Conservation (phyloP, 2,797 vertebrate genomes). For the Scomberomorus guttatus region DNA sequence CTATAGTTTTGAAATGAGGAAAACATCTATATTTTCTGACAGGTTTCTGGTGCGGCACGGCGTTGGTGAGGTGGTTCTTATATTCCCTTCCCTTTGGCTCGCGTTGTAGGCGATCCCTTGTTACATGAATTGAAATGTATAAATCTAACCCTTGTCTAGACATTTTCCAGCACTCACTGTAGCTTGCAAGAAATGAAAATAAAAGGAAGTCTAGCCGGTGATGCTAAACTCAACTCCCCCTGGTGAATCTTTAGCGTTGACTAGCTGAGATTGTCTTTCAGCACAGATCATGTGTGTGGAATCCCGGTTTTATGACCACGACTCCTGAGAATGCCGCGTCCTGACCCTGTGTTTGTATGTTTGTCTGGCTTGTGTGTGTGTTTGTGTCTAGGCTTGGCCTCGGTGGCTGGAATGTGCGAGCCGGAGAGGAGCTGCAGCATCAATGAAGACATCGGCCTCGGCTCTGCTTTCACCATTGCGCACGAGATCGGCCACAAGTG, state of each 20-base stretch:
- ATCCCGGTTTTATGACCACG: conserved; percentile 87
- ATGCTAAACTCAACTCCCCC: conserved; percentile 89
- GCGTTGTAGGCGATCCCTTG: conserved; percentile 92
- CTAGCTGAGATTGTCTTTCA: conserved; percentile 87
- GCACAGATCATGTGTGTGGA: conserved; percentile 86
- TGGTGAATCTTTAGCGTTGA: conserved; percentile 85
- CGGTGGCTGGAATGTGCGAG: conserved; percentile 99
- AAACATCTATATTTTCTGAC: conserved; percentile 70
- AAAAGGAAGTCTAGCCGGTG: conserved; percentile 88
- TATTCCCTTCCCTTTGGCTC: conserved; percentile 90
- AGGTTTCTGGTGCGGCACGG: conserved; percentile 59
- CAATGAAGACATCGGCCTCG: conserved; percentile 99
- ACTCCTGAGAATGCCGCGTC: conserved; percentile 88
- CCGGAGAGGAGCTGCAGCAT: conserved; percentile 99
- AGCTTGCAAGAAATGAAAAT: conserved; percentile 85
- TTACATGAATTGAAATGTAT: conserved; percentile 95
- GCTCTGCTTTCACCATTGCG: conserved; percentile 98
- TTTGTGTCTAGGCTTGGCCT: conserved; percentile 95
- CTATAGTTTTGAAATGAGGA: conserved; percentile 62
- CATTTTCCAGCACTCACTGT: conserved; percentile 91
- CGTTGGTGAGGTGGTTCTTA: conserved; percentile 86
- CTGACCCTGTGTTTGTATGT: conserved; percentile 87
- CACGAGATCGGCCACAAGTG: conserved; percentile 99
- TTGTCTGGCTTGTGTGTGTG: conserved; percentile 67
- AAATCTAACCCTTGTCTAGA: conserved; percentile 95